Base-by-base conservation (phyloP, 2,888 invertebrate species). In the Cistogaster globosa region DNA sequence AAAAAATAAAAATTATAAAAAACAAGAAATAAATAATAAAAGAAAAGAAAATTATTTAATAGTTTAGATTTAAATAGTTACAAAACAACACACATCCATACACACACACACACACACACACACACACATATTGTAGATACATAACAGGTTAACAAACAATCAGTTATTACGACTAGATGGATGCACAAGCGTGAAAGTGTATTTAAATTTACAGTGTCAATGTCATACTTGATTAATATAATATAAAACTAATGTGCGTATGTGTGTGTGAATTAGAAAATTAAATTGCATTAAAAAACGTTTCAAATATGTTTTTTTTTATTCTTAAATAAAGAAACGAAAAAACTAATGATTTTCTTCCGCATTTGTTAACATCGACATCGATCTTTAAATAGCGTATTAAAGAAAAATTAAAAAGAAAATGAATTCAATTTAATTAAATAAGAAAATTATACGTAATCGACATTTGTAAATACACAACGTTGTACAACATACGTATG, bases 191-290 rank as follows among this genome's bases (percentile, higher is more conserved):
- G 20, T 36, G 36, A 65, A 65, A 12, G 20, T 22, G 36, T 72
- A 45, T 48, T 58, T 57, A 36, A 63, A 63, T 45, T 71, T 83
- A 53, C 82, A 83, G n/a, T 77, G 82, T 83, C 82, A 83, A 77
- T 83, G 82, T 67, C 76, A 77, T 72, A 51, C 36, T 22, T 12
- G 38, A 16, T 14, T 20, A 69, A 45, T 32, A 57, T 48, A 18
- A 11, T 20, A 58, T 12, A 55, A 53, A 53, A 16, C 18, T 53
- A 5, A 32, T 32, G 32, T 65, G 63, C 16, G 5, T 26, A 7
- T 11, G 9, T 38, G 20, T 57, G 7, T 11, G 5, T 38, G 20
- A 45, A 71, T 4, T 51, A 60, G 36, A 18, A 11, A 11, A 65
- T 48, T 65, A 45, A 45, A 48, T 60, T 38, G 20, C n/a, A 45